Percentiles rank a stretch among this genome's conserved stretches.
phyloP scores from a whole-genome alignment of 53 echinoderm and acorn worm species.

The Paelopatides confundens region DNA sequence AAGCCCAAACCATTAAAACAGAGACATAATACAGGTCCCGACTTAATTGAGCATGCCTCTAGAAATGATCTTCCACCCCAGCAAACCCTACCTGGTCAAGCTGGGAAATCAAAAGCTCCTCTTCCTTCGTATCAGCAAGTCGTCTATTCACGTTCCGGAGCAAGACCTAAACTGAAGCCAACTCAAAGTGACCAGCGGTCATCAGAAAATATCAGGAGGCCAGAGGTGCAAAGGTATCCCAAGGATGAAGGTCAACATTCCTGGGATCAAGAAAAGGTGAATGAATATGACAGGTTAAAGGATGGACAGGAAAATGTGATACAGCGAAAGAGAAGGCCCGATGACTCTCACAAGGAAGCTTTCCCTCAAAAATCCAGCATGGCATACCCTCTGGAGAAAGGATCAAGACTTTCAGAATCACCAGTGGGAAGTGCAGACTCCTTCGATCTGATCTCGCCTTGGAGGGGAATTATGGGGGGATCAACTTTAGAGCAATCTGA shows the following conservation, averaged over 20 bases:
- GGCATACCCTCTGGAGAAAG: not conserved
- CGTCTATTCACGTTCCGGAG: constrained; percentile 16
- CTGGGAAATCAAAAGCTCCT: not conserved
- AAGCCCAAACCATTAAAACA: constrained; percentile 30
- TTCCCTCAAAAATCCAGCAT: not conserved
- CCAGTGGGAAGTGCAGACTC: not conserved
- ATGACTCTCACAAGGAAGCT: not conserved
- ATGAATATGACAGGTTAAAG: not conserved
- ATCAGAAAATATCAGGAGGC: not conserved
- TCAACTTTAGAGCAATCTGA: not conserved
- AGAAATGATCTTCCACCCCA: not conserved
- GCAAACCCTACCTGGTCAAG: not conserved
- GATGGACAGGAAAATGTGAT: not conserved
- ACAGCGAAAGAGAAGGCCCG: not conserved
- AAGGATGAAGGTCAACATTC: not conserved
- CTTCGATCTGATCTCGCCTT: constrained; percentile 31
- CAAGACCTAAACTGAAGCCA: constrained; percentile 22
- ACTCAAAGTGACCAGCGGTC: not conserved
- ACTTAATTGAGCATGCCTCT: not conserved
- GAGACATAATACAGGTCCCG: constrained; percentile 21
- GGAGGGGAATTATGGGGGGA: not conserved
- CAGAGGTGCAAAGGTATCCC: not conserved
- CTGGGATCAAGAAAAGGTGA: not conserved
- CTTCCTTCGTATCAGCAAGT: constrained; percentile 29
- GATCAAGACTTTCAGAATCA: not conserved